Evolutionary conservation across 1,140 invertebrate genomes (phyloP).

Genomic region (Hetaerina americana): DNA sequence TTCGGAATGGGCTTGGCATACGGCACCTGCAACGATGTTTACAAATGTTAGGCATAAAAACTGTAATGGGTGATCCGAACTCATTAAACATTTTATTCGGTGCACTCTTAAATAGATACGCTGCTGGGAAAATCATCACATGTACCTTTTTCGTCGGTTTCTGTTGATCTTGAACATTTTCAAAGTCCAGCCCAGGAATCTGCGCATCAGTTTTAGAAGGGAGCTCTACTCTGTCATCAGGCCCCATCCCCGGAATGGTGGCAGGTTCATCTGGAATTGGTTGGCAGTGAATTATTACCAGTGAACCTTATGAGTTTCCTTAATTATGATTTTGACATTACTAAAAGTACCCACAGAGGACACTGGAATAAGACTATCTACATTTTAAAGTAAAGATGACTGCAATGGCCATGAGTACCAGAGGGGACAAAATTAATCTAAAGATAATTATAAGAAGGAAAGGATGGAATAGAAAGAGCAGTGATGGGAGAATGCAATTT

Average conservation of each 20-base stretch:
- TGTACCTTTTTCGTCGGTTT: constrained; percentile 61
- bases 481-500: no score
- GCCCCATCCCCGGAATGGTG: constrained; percentile 87
- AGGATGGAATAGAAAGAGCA: no score
- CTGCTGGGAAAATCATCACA: neutral
- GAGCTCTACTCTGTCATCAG: constrained; percentile 72
- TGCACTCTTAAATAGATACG: constrained; percentile 2
- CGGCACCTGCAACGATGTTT: constrained; percentile 39
- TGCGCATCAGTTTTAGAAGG: constrained; percentile 39
- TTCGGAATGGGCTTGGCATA: constrained; percentile 91
- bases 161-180: constrained; percentile 53
- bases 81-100: neutral
- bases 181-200: constrained; percentile 80
- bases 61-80: neutral
- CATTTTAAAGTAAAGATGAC: no score
- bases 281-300: neutral
- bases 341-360: no score
- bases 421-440: no score
- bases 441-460: no score
- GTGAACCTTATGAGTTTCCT: neutral
- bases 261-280: constrained; percentile 52
- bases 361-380: no score
- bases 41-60: neutral
- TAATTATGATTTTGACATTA: no score
- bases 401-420: no score